A percentile compares a stretch with the other conserved stretches of the same genome.
Conservation (phyloP, 1,140 invertebrate species). For the Cydia pomonella region DNA sequence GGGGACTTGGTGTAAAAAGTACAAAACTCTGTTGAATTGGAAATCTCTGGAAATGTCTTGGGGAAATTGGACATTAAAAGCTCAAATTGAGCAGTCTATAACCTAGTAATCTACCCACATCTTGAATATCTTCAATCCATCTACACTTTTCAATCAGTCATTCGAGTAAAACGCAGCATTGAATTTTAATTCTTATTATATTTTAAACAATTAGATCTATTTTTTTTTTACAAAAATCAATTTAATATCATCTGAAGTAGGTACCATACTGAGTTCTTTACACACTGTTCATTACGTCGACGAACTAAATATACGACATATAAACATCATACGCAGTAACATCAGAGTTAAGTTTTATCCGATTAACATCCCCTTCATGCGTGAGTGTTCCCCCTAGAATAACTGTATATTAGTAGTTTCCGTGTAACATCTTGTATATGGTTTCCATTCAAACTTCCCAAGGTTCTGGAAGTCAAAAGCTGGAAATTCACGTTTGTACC, state of each 20-base stretch:
- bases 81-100: no score
- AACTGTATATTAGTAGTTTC: conserved; percentile 31
- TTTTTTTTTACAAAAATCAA: background rate
- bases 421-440: conserved; percentile 11
- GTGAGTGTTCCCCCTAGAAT: conserved; percentile 56
- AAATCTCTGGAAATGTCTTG: no score
- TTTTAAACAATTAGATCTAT: background rate
- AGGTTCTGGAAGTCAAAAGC: conserved; percentile 48
- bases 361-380: conserved; percentile 55
- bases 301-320: conserved; percentile 35
- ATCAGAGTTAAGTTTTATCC: conserved; percentile 60
- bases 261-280: conserved; percentile 5
- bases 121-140: background rate
- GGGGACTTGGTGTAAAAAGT: no score
- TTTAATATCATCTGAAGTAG: background rate
- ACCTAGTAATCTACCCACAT: background rate
- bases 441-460: conserved; percentile 44
- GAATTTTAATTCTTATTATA: no score
- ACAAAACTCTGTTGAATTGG: no score
- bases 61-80: no score
- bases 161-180: background rate
- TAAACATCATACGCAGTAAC: conserved; percentile 75
- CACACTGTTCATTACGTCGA: background rate
- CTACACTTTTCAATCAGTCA: background rate
- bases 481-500: background rate